A percentile compares a stretch with the other conserved stretches of the same genome.
Conservation (phyloP, 1,140 invertebrate species). For the Triops cancriformis region DNA sequence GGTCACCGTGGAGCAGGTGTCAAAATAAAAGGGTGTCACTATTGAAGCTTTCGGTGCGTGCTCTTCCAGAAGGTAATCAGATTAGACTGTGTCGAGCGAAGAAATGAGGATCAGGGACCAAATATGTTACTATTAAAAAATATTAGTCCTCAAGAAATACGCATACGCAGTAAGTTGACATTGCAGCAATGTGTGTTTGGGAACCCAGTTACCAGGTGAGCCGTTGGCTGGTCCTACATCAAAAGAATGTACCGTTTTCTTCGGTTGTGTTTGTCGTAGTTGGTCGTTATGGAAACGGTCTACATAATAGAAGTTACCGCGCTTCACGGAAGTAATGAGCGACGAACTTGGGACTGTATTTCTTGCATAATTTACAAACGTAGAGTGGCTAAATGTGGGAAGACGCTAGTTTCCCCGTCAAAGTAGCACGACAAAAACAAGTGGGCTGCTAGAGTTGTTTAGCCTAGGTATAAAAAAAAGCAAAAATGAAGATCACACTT, state of each 20-base stretch:
- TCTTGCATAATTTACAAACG: background rate
- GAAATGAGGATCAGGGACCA: background rate
- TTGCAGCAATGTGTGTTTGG: background rate
- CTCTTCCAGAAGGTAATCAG: background rate
- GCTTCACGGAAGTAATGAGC: background rate
- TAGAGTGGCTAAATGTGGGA: background rate
- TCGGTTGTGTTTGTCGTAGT: background rate
- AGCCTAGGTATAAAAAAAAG: background rate
- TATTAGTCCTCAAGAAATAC: background rate
- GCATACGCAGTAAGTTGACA: background rate
- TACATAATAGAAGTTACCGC: background rate
- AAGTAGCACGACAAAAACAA: too few relatives aligned
- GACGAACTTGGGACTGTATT: background rate
- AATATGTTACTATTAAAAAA: background rate
- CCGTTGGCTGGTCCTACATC: background rate
- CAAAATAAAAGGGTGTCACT: background rate
- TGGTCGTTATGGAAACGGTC: background rate
- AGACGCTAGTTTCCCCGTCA: too few relatives aligned
- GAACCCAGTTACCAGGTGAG: background rate
- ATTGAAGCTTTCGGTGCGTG: background rate
- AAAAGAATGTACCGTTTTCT: background rate
- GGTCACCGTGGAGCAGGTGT: background rate
- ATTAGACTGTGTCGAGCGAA: background rate
- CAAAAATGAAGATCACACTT: background rate
- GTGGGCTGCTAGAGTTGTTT: too few relatives aligned